Evolutionary conservation across 2,113 vertebrate genomes (phyloP).

Genomic region (Ifrita kowaldi): DNA sequence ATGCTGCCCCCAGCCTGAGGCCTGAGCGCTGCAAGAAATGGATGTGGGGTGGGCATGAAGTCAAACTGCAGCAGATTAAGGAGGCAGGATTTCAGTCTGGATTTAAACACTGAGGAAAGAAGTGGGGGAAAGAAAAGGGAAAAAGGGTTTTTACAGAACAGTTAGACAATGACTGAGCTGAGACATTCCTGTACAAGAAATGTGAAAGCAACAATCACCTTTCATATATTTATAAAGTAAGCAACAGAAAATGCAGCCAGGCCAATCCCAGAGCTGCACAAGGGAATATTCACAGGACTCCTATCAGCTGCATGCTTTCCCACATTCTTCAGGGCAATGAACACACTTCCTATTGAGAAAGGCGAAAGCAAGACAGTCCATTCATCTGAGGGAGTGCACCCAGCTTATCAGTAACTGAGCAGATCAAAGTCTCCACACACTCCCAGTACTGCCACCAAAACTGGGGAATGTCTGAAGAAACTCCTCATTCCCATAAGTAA

Average conservation of each 20-base stretch:
- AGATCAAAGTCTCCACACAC: background rate
- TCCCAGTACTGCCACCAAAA: background rate
- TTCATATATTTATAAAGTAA: background rate
- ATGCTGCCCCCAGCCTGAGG: background rate
- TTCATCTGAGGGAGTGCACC: background rate
- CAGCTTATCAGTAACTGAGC: background rate
- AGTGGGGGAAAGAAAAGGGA: background rate
- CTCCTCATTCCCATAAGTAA: background rate
- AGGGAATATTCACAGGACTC: background rate
- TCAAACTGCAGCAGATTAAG: background rate
- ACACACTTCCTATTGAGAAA: background rate
- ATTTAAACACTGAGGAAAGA: background rate
- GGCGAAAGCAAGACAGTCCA: background rate
- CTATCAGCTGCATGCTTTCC: background rate
- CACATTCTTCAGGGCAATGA: background rate
- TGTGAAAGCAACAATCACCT: background rate
- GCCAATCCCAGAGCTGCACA: background rate
- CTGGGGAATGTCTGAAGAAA: background rate
- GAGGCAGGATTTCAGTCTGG: background rate
- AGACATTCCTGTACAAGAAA: background rate
- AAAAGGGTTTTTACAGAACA: background rate
- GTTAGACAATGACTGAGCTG: background rate
- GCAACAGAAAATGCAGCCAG: background rate
- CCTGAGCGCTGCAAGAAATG: background rate
- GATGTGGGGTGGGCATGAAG: background rate